Evolutionary conservation across 2,113 vertebrate species (phyloP), one percentile per base, ranked within the genome.

Genomic region (Cromileptes altivelis): DNA sequence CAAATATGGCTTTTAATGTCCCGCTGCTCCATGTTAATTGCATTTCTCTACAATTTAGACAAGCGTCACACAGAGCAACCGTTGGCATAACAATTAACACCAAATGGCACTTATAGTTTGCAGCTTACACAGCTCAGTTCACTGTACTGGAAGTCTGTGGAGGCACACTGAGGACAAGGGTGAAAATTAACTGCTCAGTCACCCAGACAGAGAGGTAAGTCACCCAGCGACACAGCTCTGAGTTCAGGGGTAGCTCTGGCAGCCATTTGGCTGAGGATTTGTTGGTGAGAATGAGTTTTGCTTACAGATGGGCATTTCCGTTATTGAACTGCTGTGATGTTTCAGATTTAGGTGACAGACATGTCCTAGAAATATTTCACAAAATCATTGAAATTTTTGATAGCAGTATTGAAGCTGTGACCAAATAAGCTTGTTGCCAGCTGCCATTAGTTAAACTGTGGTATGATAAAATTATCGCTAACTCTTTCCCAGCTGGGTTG

Each of bases 1-100:
- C 91, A 94, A 94, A 94, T 94, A 91, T 90, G 88, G 87, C 92
- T 90, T 91, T 94, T 94, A 94, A 92, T 91, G 89, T 94, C 94
- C 94, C 74, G 86, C 91, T 92, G 94, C 83, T 93, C 86, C 52
- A 57, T 90, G 91, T 92, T 95, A 94, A 95, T 94, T 95, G 91
- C 92, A 89, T 94, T 93, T 91, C 65, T 81, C 88, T 86, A 80
- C 87, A 88, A 92, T 93, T 88, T 77, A 78, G 85, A 88, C 52
- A 77, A 85, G 86, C 21, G 25, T 91, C 91, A 94, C 25, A 61
- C 85, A 70, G 92, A 82, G 93, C 33, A 15, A 88, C 80, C 40
- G 80, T 88, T 87, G 84, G 81, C 10, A 45, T 84, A 84, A 92
- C 91, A 92, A 92, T 94, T 93, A 91, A 85, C 86, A 74, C 76